A percentile compares a stretch with the other conserved stretches of the same genome.
Evolutionary conservation across 2,113 vertebrate genomes (phyloP).

Genomic region (Notechis scutatus): DNA sequence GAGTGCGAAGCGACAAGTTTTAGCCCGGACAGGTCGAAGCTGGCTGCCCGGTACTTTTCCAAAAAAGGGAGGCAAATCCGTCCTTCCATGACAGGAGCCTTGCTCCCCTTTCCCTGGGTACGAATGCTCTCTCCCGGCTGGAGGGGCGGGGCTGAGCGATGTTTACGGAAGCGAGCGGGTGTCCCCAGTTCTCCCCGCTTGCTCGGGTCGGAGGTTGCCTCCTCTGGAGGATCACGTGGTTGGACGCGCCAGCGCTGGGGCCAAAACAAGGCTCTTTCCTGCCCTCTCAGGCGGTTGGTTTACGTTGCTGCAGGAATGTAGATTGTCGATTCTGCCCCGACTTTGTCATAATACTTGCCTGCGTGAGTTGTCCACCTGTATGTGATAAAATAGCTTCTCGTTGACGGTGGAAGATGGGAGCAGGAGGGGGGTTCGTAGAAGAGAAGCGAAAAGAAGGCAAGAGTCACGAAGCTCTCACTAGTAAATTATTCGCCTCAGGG

Average conservation of each 20-base stretch:
- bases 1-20: neutral
- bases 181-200: slow-evolving; percentile 21
- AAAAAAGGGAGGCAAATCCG: neutral
- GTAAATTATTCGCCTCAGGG: neutral
- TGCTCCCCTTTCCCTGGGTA: neutral
- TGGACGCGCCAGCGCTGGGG: neutral
- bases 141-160: slow-evolving; percentile 7
- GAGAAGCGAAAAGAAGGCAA: neutral
- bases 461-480: neutral
- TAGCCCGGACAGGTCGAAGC: neutral
- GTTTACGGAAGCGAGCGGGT: slow-evolving; percentile 65
- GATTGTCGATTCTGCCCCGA: neutral
- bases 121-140: slow-evolving; percentile 1
- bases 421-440: neutral
- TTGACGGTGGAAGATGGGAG: neutral
- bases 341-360: neutral
- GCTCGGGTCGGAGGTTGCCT: neutral
- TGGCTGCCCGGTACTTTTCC: neutral
- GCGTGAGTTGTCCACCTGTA: neutral
- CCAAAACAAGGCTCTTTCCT: neutral
- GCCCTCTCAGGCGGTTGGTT: neutral
- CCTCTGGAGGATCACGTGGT: neutral
- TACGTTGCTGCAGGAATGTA: neutral
- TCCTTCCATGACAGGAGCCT: neutral
- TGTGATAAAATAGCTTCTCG: neutral